Evolutionary conservation across 2,797 vertebrate genomes (phyloP).

Genomic region (Chelon auratus): DNA sequence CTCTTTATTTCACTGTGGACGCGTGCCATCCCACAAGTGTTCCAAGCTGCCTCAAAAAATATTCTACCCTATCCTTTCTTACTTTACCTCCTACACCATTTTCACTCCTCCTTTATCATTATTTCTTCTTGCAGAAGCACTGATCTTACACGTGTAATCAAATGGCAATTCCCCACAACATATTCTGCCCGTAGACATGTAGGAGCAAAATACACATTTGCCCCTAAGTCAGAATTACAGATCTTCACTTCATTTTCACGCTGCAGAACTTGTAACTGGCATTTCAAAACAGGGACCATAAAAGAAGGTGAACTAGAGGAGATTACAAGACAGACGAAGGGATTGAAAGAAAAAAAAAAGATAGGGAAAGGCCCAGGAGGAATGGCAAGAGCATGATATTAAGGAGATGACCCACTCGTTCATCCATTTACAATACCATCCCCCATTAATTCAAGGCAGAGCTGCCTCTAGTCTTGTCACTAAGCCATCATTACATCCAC

Average conservation of each 20-base stretch:
- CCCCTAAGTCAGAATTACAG: conserved; percentile 21
- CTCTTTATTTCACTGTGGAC: background rate
- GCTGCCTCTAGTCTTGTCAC: conserved; percentile 18
- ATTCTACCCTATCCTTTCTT: conserved; percentile 9
- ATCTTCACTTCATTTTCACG: conserved; percentile 21
- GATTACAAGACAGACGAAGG: conserved; percentile 7
- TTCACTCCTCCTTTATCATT: background rate
- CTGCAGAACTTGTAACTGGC: conserved; percentile 9
- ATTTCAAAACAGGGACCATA: background rate
- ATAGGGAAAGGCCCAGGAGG: conserved; percentile 10
- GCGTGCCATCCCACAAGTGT: conserved; percentile 24
- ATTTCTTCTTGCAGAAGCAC: background rate
- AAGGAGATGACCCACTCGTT: conserved; percentile 66
- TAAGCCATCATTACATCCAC: conserved; percentile 19
- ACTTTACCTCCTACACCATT: conserved; percentile 16
- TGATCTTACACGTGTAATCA: conserved; percentile 7
- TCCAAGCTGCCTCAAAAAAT: conserved; percentile 21
- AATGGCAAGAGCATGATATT: conserved; percentile 40
- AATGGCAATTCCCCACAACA: background rate
- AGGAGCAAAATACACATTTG: background rate
- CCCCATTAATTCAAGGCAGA: conserved; percentile 54
- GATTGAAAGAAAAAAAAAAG: conserved; percentile 9
- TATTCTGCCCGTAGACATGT: background rate
- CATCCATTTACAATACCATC: conserved; percentile 61
- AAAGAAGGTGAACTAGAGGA: background rate